These are phyloP conservation scores for Loriculus beryllinus DNA, from an alignment of 2,797 vertebrate species.

Conservation along the genomic window DNA sequence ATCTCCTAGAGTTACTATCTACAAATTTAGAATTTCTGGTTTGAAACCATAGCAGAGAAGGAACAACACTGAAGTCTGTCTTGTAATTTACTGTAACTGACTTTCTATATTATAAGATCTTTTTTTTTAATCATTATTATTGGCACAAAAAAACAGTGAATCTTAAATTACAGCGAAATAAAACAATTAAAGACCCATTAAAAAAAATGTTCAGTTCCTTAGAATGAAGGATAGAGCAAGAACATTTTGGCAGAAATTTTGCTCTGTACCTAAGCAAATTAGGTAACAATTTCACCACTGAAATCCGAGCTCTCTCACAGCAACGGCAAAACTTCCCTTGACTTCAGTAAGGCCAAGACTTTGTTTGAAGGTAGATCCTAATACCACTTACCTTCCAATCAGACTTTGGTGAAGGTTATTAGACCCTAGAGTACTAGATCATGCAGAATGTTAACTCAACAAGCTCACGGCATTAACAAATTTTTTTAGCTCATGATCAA, in stretches of 20 bases:
- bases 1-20: not conserved
- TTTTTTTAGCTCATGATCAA: not conserved
- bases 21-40: not conserved
- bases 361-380: not conserved
- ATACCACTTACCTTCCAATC: not conserved
- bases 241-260: not conserved
- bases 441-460: not conserved
- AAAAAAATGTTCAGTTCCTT: not conserved
- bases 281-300: not conserved
- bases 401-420: not conserved
- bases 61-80: not conserved
- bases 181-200: not conserved
- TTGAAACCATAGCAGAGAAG: not conserved
- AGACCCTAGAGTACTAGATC: not conserved
- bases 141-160: slow-evolving; percentile 34
- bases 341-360: not conserved
- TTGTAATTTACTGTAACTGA: not conserved
- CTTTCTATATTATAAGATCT: not conserved
- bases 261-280: not conserved
- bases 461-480: not conserved
- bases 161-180: slow-evolving; percentile 19
- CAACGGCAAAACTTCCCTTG: not conserved
- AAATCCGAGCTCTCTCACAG: not conserved
- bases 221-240: not conserved
- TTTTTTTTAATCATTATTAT: not conserved